Base-by-base conservation (phyloP, 2,888 invertebrate species). In the Galerucella nymphaeae region DNA sequence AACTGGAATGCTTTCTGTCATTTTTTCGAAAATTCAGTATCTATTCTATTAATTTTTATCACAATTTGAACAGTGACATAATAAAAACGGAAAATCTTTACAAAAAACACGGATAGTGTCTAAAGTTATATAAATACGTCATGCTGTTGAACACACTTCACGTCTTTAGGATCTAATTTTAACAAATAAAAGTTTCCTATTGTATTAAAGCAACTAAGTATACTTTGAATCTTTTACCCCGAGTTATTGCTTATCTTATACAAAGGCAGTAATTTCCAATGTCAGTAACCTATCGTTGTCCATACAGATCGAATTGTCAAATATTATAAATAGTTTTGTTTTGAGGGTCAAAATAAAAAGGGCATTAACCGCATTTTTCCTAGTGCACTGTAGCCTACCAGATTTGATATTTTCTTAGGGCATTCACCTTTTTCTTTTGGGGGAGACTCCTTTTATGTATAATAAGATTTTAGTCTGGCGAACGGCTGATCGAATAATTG, bases 311-410 rank as follows among this genome's bases (percentile, higher is more conserved):
- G 42, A 65, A 65, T 65, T 65, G 65, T 65, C 65, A 65, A 65
- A 65, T 55, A 65, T 65, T 55, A 65, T 65, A 65, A 65, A 65
- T 65, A 65, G 53, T 53, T 65, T 65, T 64, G 38, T 48, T 50
- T 50, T 14, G 55, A n/a, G 65, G 65, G 53, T 55, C 53, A 65
- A 65, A 65, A 65, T n/a, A 65, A 23, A 20, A 57, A 57, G 66
- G 66, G 66, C 66, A 66, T 58, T 58, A 57, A 66, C 66, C 66
- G 66, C 66, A 18, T 66, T 58, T 66, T 58, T 45, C 42, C 10
- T 45, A 42, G 50, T 66, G 58, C 66, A 58, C 58, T 42, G 58
- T 58, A 41, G 13, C 57, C 66, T 66, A 41, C 18, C 23, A 66
- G 45, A 58, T 66, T 66, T 66, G 66, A 58, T 66, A 45, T 58